Conservation (phyloP, 2,113 vertebrate species). For the Cochlearius cochlearius region DNA sequence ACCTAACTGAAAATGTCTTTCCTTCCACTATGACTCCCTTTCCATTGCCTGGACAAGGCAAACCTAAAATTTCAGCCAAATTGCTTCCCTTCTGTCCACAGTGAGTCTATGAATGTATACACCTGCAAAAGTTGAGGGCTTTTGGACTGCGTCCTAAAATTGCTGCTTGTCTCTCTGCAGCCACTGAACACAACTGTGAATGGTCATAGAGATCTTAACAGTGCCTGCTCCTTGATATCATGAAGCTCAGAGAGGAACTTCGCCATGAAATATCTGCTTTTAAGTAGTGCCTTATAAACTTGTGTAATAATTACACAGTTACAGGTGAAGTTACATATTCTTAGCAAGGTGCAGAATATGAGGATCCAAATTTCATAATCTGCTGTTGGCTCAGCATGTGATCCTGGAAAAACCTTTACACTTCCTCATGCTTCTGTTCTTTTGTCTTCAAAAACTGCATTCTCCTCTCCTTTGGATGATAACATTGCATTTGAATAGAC, state of each 20-base stretch:
- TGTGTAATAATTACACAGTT: neutral
- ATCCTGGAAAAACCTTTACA: neutral
- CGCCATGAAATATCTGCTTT: neutral
- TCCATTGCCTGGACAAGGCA: neutral
- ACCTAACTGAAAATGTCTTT: neutral
- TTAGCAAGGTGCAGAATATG: neutral
- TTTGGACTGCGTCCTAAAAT: neutral
- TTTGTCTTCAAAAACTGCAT: neutral
- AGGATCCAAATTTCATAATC: neutral
- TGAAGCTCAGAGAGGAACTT: neutral
- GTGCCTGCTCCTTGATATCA: neutral
- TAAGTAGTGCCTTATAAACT: neutral
- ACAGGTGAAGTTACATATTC: neutral
- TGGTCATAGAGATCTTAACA: neutral
- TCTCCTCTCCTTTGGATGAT: neutral
- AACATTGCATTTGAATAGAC: slow-evolving; percentile 10
- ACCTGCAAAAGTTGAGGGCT: neutral
- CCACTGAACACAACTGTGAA: neutral
- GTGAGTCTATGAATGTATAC: neutral
- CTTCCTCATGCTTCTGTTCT: neutral
- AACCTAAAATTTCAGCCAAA: neutral
- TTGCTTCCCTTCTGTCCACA: neutral
- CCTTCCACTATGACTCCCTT: neutral
- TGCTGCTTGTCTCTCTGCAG: neutral
- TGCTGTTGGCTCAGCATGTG: neutral